Percentiles rank a stretch among this genome's conserved stretches.
phyloP scores from a whole-genome alignment of 2,888 invertebrate genomes.

The Panzeria rudis region DNA sequence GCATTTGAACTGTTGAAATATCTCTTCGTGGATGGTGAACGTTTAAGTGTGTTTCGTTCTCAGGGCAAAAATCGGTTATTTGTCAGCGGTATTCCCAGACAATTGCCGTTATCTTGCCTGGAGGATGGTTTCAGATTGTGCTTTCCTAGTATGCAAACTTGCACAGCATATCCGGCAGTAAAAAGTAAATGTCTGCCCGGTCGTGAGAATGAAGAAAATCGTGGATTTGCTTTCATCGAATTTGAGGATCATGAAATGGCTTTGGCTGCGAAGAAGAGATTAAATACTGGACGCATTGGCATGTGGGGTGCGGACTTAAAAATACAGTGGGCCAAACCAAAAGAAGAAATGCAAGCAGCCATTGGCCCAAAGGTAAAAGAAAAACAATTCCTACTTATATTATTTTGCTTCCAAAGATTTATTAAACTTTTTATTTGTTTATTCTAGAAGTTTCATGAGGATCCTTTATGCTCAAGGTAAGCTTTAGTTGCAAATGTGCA shows the following conservation, averaged over 20 bases:
- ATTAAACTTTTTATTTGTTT: not conserved
- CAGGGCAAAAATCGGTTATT: conserved; percentile 76
- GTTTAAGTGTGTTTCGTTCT: conserved; percentile 74
- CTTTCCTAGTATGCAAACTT: conserved; percentile 74
- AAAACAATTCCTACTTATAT: not conserved
- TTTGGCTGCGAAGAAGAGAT: conserved; percentile 75
- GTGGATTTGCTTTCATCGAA: conserved; percentile 77
- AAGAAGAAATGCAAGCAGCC: conserved; percentile 57
- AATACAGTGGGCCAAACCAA: conserved; percentile 77
- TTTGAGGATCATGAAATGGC: conserved; percentile 76
- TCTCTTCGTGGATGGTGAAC: conserved; percentile 71
- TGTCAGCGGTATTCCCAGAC: conserved; percentile 76
- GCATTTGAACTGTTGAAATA: conserved; percentile 76
- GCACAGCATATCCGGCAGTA: conserved; percentile 61
- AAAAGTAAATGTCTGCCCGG: conserved; percentile 8
- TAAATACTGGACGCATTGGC: conserved; percentile 73
- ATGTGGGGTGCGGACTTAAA: conserved; percentile 77
- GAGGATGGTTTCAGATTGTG: conserved; percentile 72
- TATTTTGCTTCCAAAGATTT: not conserved
- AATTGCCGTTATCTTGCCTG: conserved; percentile 69
- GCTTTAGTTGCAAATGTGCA: conserved; percentile 9
- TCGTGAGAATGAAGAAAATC: conserved; percentile 69
- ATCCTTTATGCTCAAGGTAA: conserved; percentile 27
- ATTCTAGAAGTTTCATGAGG: conserved; percentile 34
- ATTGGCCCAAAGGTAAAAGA: conserved; percentile 51